A percentile compares a stretch with the other conserved stretches of the same genome.
phyloP scores from a whole-genome alignment of 2,113 vertebrate genomes.

The Neopipo cinnamomea region DNA sequence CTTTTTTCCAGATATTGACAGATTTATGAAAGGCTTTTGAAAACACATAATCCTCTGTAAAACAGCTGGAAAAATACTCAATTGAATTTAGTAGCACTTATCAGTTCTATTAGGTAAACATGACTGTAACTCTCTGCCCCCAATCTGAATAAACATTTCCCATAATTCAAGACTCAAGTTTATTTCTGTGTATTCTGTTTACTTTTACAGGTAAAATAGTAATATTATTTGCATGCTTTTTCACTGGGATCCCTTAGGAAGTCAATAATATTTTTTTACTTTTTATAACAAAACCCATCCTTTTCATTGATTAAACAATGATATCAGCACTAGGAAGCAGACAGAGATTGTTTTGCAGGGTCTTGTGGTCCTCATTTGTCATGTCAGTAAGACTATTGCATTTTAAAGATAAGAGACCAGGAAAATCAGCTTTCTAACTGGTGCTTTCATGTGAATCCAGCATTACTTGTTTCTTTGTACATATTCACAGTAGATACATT shows the following conservation, averaged over 20 bases:
- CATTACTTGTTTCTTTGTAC: constrained; percentile 1
- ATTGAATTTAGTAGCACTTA: neutral
- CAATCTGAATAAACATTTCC: neutral
- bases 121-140: neutral
- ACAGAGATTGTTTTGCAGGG: neutral
- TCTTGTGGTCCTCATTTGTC: neutral
- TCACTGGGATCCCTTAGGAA: neutral
- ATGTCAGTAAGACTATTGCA: neutral
- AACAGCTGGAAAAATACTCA: neutral
- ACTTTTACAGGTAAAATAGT: neutral
- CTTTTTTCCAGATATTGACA: neutral
- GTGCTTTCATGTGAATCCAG: neutral
- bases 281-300: neutral
- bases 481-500: neutral
- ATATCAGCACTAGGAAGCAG: neutral
- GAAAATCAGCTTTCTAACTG: constrained; percentile 11
- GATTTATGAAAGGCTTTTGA: neutral
- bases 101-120: neutral
- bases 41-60: neutral
- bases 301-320: constrained; percentile 9
- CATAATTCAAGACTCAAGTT: neutral
- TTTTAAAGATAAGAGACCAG: constrained; percentile 43
- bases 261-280: neutral
- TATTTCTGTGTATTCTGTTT: neutral
- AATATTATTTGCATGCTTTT: neutral